Conservation (phyloP, 2,888 invertebrate genomes). For the Pandemis corylana region DNA sequence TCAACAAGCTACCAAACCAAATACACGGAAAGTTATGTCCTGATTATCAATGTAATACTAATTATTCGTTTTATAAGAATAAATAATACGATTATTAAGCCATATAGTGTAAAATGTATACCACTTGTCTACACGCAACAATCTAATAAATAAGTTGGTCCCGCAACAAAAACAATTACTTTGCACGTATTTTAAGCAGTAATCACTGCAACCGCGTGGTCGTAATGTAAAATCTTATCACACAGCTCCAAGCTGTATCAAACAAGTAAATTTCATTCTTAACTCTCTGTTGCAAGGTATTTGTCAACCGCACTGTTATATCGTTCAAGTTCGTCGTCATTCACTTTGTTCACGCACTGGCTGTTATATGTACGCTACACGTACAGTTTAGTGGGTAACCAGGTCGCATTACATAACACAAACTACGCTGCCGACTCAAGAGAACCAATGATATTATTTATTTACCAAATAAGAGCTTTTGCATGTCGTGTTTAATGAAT, state of each 20-base stretch:
- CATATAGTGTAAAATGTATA: conserved; percentile 8
- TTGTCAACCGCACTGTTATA: conserved; percentile 41
- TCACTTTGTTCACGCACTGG: conserved; percentile 75
- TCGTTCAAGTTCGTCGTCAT: conserved; percentile 56
- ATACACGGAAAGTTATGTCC: not conserved
- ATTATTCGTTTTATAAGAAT: not conserved
- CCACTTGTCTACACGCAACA: not conserved
- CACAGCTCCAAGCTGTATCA: conserved; percentile 44
- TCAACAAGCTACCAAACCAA: not conserved
- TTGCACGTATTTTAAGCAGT: conserved; percentile 10
- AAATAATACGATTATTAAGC: not conserved
- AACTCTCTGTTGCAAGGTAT: conserved; percentile 45
- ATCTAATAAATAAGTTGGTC: not conserved
- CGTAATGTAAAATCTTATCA: conserved; percentile 45
- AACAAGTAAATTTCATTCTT: conserved; percentile 50
- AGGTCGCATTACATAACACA: conserved; percentile 69
- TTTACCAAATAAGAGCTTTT: conserved; percentile 25
- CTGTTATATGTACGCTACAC: conserved; percentile 56
- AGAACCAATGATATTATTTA: conserved; percentile 21
- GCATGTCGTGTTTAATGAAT: conserved; percentile 12
- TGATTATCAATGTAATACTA: not conserved
- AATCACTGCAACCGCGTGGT: conserved; percentile 5
- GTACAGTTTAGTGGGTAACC: conserved; percentile 71
- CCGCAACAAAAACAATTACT: not conserved
- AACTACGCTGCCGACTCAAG: not conserved